A percentile compares a stretch with the other conserved stretches of the same genome.
Evolutionary conservation across 2,113 vertebrate species (phyloP).

Genomic region (Myotis lucifugus): DNA sequence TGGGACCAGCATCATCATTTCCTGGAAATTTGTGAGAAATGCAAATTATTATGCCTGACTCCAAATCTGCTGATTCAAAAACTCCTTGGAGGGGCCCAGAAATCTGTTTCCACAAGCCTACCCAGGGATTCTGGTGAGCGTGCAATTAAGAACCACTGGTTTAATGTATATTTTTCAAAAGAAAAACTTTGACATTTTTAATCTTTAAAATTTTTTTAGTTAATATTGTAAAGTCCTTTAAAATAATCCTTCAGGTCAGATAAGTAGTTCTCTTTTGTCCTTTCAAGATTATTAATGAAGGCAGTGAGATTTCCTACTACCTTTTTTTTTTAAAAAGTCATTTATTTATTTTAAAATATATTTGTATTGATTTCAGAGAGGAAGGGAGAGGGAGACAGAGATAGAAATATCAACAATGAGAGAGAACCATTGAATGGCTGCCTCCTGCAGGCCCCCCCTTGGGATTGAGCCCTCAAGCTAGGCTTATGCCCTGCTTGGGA

Average conservation of each 20-base stretch:
- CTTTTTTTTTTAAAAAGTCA: too few relatives aligned
- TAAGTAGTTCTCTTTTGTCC: neutral
- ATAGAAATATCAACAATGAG: too few relatives aligned
- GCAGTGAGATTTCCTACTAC: neutral
- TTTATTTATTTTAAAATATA: too few relatives aligned
- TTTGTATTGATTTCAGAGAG: too few relatives aligned
- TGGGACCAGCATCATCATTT: neutral
- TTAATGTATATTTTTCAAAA: neutral
- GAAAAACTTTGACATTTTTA: neutral
- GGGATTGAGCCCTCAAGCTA: too few relatives aligned
- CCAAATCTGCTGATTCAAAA: neutral
- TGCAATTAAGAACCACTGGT: neutral
- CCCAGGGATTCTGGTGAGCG: neutral
- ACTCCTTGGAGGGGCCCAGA: neutral
- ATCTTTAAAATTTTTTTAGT: neutral
- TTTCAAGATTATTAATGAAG: slow-evolving; percentile 8
- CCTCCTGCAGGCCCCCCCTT: too few relatives aligned
- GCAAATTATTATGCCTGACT: neutral
- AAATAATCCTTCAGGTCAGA: slow-evolving; percentile 22
- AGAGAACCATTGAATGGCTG: too few relatives aligned
- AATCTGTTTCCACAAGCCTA: neutral
- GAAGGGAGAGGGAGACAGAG: too few relatives aligned
- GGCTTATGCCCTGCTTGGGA: too few relatives aligned
- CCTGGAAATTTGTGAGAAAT: slow-evolving; percentile 22
- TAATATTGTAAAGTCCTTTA: neutral